Evolutionary conservation across 2,113 vertebrate genomes (phyloP).

Genomic region (Podarcis muralis): DNA sequence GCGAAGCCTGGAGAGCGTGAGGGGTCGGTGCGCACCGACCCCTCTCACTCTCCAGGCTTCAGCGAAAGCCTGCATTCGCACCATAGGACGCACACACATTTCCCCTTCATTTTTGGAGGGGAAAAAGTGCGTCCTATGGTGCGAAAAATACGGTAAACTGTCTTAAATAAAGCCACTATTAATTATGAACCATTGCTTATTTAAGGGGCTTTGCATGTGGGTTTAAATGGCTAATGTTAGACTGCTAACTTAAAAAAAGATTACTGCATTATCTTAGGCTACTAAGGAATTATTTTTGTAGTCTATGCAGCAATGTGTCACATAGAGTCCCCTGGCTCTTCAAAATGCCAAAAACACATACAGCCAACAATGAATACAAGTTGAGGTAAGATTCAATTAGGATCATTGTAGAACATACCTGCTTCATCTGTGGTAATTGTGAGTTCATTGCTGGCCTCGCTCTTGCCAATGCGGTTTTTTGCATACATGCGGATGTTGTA

Average conservation of each 20-base stretch:
- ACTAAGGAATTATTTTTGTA: slow-evolving; percentile 52
- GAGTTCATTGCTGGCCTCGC: slow-evolving; percentile 98
- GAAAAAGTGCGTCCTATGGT: no score
- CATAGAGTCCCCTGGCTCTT: no score
- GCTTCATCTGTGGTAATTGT: slow-evolving; percentile 99
- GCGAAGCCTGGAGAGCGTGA: no score
- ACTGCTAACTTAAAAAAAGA: background rate
- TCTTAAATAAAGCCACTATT: background rate
- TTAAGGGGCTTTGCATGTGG: background rate
- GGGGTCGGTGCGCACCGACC: no score
- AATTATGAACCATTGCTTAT: background rate
- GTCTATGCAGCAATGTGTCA: background rate
- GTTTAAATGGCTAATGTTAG: background rate
- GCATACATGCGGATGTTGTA: slow-evolving; percentile 99
- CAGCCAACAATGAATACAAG: background rate
- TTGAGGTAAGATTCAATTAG: background rate
- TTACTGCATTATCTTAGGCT: slow-evolving; percentile 44
- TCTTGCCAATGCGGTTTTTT: slow-evolving; percentile 98
- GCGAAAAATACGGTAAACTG: no score
- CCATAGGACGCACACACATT: no score
- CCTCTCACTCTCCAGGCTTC: no score
- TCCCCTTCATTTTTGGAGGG: no score
- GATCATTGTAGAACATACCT: slow-evolving; percentile 73
- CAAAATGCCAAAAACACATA: no score
- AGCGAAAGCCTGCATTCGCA: no score